Conservation (phyloP, 2,113 vertebrate genomes). For the Azemiops feae region DNA sequence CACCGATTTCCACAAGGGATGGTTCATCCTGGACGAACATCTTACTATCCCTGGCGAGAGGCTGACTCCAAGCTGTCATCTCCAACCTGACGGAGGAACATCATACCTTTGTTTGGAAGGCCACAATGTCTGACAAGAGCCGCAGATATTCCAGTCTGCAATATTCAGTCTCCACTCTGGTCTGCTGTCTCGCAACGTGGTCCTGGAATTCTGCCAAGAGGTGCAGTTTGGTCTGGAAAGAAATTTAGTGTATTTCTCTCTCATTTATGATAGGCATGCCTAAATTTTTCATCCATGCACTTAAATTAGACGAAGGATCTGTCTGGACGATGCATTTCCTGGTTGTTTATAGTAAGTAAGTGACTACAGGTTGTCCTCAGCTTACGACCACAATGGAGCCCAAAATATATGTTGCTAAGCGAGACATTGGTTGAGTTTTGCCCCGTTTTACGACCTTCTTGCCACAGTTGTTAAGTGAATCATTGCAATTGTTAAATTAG, state of each 20-base stretch:
- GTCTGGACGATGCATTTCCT: background rate
- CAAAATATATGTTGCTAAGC: background rate
- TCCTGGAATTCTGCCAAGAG: slow-evolving; percentile 71
- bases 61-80: background rate
- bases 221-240: slow-evolving; percentile 65
- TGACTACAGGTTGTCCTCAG: background rate
- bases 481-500: background rate
- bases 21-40: background rate
- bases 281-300: background rate
- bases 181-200: slow-evolving; percentile 64
- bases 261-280: background rate
- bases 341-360: background rate
- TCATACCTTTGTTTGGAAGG: slow-evolving; percentile 77
- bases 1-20: background rate
- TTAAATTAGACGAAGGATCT: background rate
- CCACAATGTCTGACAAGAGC: slow-evolving; percentile 67
- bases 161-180: slow-evolving; percentile 69
- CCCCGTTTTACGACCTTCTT: too few species aligned
- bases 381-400: background rate
- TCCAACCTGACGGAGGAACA: background rate
- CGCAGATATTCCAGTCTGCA: slow-evolving; percentile 69
- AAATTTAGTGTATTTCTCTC: background rate
- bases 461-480: too few species aligned
- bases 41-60: background rate
- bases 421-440: background rate